These are phyloP conservation scores for Champsocephalus gunnari DNA, from an alignment of 2,797 vertebrate genomes.

Conservation along the genomic window DNA sequence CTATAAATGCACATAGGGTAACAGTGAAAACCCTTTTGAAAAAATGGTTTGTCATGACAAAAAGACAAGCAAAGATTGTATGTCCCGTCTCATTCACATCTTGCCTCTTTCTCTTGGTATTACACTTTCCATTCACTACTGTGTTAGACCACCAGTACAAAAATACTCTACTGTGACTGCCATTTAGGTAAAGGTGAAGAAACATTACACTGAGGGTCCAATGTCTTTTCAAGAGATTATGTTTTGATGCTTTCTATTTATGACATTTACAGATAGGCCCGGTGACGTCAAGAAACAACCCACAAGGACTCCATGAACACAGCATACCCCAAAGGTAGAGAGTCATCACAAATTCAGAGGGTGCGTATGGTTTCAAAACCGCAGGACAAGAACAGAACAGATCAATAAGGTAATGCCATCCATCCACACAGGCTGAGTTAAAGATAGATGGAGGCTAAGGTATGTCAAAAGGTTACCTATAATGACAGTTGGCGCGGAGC, in stretches of 20 bases:
- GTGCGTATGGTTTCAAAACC: constrained; percentile 64
- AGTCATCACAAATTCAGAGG: constrained; percentile 62
- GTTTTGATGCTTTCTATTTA: constrained; percentile 45
- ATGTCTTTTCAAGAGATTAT: constrained; percentile 18
- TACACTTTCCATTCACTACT: background rate
- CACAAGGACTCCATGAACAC: constrained; percentile 32
- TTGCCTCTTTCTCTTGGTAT: background rate
- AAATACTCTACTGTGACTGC: background rate
- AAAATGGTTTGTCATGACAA: background rate
- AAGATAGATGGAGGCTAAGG: constrained; percentile 28
- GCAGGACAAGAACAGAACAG: constrained; percentile 62
- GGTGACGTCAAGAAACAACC: constrained; percentile 39
- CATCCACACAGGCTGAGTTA: constrained; percentile 50
- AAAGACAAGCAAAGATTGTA: background rate
- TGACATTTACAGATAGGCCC: constrained; percentile 5
- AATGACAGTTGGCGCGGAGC: constrained; percentile 51
- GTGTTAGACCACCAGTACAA: background rate
- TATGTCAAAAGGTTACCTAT: constrained; percentile 39
- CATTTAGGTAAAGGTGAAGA: constrained; percentile 17
- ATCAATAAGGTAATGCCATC: constrained; percentile 64
- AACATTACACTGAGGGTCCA: background rate
- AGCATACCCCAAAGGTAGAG: constrained; percentile 18
- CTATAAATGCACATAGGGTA: background rate
- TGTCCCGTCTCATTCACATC: background rate
- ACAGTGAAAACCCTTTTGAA: background rate